Evolutionary conservation across 2,113 vertebrate genomes (phyloP).

Genomic region (Scalopus aquaticus): DNA sequence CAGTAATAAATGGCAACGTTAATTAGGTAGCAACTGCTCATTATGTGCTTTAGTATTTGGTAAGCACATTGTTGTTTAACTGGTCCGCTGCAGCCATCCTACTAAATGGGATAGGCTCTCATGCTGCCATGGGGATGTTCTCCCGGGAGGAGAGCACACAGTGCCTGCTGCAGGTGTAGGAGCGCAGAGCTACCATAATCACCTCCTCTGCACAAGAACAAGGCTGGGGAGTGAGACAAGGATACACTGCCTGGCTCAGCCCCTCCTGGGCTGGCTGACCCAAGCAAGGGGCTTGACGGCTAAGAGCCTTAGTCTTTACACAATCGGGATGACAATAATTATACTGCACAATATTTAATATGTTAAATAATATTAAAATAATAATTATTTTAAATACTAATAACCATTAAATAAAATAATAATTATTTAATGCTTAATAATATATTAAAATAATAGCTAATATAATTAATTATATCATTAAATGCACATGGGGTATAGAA

Average conservation of each 20-base stretch:
- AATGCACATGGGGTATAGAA: background rate
- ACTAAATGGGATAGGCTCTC: constrained; percentile 40
- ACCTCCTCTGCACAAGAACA: background rate
- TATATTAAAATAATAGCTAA: too few relatives aligned
- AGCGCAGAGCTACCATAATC: fast-evolving
- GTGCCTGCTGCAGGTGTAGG: background rate
- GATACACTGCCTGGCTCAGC: background rate
- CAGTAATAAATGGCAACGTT: constrained; percentile 42
- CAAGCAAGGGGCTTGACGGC: background rate
- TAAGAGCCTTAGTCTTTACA: background rate
- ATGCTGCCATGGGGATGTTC: fast-evolving
- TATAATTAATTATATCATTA: too few relatives aligned
- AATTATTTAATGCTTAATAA: too few relatives aligned
- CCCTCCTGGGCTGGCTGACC: background rate
- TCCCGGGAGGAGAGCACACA: background rate
- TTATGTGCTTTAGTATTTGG: constrained; percentile 57
- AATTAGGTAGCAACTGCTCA: constrained; percentile 68
- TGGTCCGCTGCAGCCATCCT: constrained; percentile 51
- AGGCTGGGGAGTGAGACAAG: background rate
- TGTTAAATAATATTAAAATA: too few relatives aligned
- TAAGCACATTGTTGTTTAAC: constrained; percentile 62
- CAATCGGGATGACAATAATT: background rate
- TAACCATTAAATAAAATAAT: too few relatives aligned
- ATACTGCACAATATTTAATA: too few relatives aligned
- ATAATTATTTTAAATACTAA: too few relatives aligned